Percentiles rank a stretch among this genome's conserved stretches.
Conservation (phyloP, 2,113 vertebrate genomes). For the Prietella phreatophila region DNA sequence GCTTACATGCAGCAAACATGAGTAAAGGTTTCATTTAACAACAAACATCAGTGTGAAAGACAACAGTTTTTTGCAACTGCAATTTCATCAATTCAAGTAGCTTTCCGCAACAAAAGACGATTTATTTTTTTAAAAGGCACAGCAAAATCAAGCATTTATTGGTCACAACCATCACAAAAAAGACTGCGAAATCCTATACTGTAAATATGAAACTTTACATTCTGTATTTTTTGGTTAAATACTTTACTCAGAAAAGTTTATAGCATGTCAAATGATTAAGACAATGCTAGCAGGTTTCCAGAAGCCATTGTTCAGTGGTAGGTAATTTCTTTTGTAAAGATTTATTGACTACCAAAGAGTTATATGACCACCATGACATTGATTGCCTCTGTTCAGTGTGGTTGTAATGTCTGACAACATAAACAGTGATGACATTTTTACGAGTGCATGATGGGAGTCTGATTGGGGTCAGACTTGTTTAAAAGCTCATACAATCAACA, state of each 20-base stretch:
- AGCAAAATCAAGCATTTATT: too few species aligned
- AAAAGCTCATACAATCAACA: slow-evolving; percentile 17
- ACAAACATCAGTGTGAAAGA: too few species aligned
- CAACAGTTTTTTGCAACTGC: too few species aligned
- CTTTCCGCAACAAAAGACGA: too few species aligned
- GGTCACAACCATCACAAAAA: too few species aligned
- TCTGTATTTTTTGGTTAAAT: background rate
- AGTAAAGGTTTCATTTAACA: too few species aligned
- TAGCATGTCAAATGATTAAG: slow-evolving; percentile 13
- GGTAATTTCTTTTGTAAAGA: background rate
- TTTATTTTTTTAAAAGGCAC: too few species aligned
- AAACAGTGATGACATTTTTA: slow-evolving; percentile 18
- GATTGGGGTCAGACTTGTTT: slow-evolving; percentile 1
- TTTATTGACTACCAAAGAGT: slow-evolving; percentile 9
- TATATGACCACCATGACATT: background rate
- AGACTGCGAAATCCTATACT: too few species aligned
- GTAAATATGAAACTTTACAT: background rate
- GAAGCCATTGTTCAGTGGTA: background rate
- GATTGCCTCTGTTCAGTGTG: background rate
- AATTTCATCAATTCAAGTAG: too few species aligned
- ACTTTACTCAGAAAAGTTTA: background rate
- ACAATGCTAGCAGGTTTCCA: background rate
- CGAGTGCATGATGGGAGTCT: background rate
- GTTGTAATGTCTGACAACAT: slow-evolving; percentile 9
- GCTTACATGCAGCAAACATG: too few species aligned